Base-by-base conservation (phyloP, 2,113 vertebrate genomes). In the Corythaixoides concolor region DNA sequence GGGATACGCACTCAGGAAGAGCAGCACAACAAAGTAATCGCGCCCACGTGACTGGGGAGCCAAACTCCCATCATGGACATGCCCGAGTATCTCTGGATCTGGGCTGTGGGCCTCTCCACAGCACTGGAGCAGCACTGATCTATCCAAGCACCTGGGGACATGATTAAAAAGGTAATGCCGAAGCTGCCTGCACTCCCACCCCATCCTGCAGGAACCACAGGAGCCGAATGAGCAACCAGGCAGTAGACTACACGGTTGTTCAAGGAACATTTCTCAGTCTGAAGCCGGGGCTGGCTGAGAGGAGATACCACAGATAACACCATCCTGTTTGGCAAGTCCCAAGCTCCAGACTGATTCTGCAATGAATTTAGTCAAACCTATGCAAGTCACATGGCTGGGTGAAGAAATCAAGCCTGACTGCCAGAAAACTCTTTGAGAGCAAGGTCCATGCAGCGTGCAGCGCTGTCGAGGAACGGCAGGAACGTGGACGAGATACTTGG, bases 321-420 rank as follows among this genome's bases (percentile, higher is more conserved):
- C 4, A 33, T 82, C 95, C 87, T 89, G 94, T 95, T 88, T 88
- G 85, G 84, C 94, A 89, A 41, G 94, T 96, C 74, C 62, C 58
- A 55, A 93, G 62, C 81, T 91, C 70, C 87, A 96, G 85, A 73
- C 85, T 75, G 74, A 97, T 96, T 85, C 91, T 93, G 78, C 88
- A 88, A 91, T 62, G 11, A 73, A 85, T 95, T 95, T 74, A 95
- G 74, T 93, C 87, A 94, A 95, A 95, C 50, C 87, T 76, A 62
- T 85, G 74, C 28, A 0, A 66, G 77, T 95, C 94, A 95, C 55
- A 28, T 88, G 87, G 45, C 67, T 79, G 43, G 28, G 70, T 82
- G 89, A 95, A 72, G 92, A 89, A 94, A 89, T 89, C 62, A 30
- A 88, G 28, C 86, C 84, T 30, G 67, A 32, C 70, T 93, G 91